Percentiles rank a stretch among this genome's conserved stretches.
Evolutionary conservation across 2,888 invertebrate genomes (phyloP).

Genomic region (Sarcophaga carnaria): DNA sequence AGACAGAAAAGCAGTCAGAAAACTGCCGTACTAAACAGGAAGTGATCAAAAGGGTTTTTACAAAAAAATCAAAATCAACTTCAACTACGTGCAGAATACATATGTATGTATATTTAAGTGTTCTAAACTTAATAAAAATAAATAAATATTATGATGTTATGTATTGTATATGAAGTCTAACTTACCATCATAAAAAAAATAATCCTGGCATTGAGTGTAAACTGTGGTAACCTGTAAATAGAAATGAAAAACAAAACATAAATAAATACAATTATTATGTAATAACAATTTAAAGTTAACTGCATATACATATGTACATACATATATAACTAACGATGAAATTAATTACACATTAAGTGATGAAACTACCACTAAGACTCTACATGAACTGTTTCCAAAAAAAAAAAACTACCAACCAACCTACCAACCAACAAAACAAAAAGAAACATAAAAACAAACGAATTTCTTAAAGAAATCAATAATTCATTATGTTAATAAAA

Average conservation of each 20-base stretch:
- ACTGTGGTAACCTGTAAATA: constrained; percentile 90
- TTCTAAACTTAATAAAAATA: no score
- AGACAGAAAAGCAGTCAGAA: no score
- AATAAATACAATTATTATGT: constrained; percentile 1
- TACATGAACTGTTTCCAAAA: background rate
- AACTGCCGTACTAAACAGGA: no score
- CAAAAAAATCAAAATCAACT: no score
- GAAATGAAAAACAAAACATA: constrained; percentile 49
- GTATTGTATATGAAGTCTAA: constrained; percentile 69
- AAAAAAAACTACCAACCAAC: background rate
- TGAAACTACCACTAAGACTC: no score
- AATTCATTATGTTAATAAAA: background rate
- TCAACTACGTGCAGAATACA: no score
- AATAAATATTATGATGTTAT: no score
- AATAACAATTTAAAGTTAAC: background rate
- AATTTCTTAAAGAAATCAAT: constrained; percentile 8
- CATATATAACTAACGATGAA: no score
- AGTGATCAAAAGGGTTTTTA: no score
- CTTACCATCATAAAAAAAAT: constrained; percentile 94
- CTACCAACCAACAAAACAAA: no score
- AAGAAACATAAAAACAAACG: background rate
- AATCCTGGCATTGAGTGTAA: constrained; percentile 94
- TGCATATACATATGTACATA: no score
- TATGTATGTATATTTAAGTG: no score
- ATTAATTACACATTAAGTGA: background rate